Evolutionary conservation across 2,113 vertebrate genomes (phyloP).

Genomic region (Felis catus): DNA sequence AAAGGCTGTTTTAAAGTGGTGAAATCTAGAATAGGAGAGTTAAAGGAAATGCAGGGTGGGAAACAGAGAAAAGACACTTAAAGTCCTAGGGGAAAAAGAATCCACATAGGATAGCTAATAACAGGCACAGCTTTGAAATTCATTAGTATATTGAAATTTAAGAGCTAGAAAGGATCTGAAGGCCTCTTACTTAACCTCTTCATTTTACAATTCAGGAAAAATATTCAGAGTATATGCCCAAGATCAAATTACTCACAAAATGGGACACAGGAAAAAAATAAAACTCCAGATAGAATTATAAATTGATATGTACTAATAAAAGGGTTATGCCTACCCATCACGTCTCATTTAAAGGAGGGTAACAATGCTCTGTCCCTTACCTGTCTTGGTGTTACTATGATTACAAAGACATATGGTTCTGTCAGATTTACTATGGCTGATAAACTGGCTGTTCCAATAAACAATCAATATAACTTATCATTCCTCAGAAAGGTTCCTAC

Average conservation of each 20-base stretch:
- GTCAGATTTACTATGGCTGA: background rate
- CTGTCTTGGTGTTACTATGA: background rate
- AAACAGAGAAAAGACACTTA: background rate
- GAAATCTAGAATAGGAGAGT: background rate
- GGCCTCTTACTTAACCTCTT: background rate
- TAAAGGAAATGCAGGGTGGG: background rate
- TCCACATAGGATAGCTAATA: background rate
- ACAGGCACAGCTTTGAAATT: background rate
- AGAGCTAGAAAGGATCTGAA: background rate
- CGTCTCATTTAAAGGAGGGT: background rate
- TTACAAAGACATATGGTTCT: background rate
- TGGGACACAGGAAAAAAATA: background rate
- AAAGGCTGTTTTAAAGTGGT: constrained; percentile 15
- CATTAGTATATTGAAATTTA: background rate
- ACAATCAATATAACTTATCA: background rate
- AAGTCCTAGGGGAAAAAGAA: background rate
- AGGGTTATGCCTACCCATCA: background rate
- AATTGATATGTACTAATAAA: background rate
- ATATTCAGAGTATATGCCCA: background rate
- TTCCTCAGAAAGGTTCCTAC: background rate
- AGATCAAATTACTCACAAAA: constrained; percentile 25
- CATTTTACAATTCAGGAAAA: background rate
- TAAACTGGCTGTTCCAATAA: constrained; percentile 26
- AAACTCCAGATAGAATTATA: background rate
- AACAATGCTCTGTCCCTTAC: background rate